Evolutionary conservation across 2,888 invertebrate genomes (phyloP).

Genomic region (Heterodera filipjevi): DNA sequence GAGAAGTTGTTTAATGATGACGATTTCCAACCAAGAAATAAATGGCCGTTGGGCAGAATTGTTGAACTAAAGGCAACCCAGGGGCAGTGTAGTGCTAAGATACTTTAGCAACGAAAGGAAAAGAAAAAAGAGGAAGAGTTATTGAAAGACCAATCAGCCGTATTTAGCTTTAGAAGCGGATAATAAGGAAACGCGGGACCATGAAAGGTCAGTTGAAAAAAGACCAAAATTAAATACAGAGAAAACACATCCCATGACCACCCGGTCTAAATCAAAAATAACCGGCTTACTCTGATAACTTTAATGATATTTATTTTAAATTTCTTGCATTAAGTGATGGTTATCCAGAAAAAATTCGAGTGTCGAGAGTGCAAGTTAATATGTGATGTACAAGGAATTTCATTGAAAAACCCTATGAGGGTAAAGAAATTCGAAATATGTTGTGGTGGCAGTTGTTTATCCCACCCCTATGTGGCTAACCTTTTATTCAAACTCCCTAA

Average conservation of each 20-base stretch:
- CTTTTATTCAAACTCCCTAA: neutral
- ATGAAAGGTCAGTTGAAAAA: neutral
- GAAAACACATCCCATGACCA: neutral
- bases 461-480: neutral
- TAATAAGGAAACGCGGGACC: neutral
- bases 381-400: neutral
- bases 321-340: too few relatives aligned
- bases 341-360: neutral
- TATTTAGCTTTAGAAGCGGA: neutral
- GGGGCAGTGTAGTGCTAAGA: neutral
- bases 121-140: neutral
- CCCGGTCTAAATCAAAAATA: neutral
- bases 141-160: neutral
- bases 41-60: constrained; percentile 6
- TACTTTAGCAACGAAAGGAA: neutral
- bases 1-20: constrained; percentile 4
- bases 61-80: neutral
- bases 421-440: neutral
- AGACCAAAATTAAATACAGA: neutral
- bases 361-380: neutral
- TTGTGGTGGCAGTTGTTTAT: neutral
- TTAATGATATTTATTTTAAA: too few relatives aligned
- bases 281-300: too few relatives aligned
- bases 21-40: neutral
- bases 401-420: neutral